A percentile compares a stretch with the other conserved stretches of the same genome.
phyloP scores from a whole-genome alignment of 1,140 invertebrate genomes.

The Drosophila azteca region DNA sequence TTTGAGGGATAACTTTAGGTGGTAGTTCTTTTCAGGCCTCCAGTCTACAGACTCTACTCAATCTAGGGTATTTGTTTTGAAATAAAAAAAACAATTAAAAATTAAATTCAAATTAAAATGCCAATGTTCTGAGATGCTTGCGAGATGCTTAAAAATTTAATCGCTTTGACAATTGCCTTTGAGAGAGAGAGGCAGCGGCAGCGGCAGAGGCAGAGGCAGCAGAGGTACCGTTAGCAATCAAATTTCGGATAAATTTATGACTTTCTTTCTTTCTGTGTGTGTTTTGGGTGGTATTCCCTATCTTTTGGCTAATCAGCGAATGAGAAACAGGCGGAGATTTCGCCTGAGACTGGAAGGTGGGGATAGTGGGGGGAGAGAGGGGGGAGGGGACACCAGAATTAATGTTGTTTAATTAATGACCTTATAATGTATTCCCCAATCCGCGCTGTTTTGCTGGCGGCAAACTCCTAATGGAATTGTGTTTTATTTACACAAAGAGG shows the following conservation, averaged over 20 bases:
- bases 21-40: too few species aligned
- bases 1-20: too few species aligned
- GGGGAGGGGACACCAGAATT: conserved; percentile 9
- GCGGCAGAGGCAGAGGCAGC: neutral
- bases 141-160: conserved; percentile 28
- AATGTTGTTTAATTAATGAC: conserved; percentile 51
- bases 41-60: neutral
- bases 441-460: conserved; percentile 50
- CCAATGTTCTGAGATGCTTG: conserved; percentile 16
- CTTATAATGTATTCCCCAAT: conserved; percentile 60
- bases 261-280: conserved; percentile 15
- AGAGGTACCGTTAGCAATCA: conserved; percentile 26
- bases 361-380: too few species aligned
- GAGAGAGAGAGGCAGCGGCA: neutral
- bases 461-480: conserved; percentile 54
- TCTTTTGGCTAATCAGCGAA: conserved; percentile 41
- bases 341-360: too few species aligned
- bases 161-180: conserved; percentile 37
- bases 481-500: conserved; percentile 48
- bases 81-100: conserved; percentile 35
- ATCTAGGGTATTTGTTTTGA: conserved; percentile 11
- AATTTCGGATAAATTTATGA: conserved; percentile 41
- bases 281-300: conserved; percentile 23
- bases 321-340: conserved; percentile 2
- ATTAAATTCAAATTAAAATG: conserved; percentile 55